Evolutionary conservation across 2,888 invertebrate genomes (phyloP).

Genomic region (Mimumesa dahlbomi): DNA sequence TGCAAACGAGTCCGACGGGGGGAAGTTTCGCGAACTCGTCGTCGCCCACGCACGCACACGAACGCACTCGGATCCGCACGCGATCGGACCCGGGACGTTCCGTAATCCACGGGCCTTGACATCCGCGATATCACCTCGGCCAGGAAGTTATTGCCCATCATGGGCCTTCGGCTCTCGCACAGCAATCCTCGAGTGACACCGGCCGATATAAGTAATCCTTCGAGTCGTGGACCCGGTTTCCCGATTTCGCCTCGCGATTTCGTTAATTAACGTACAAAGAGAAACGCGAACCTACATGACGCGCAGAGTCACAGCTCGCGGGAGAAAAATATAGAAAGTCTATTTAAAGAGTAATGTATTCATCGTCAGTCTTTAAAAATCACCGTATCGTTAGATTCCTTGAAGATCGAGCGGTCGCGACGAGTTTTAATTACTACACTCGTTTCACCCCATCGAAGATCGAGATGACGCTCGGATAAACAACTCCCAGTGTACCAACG

Average conservation of each 20-base stretch:
- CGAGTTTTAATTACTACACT: not conserved
- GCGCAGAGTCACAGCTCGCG: too few species aligned
- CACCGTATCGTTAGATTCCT: not conserved
- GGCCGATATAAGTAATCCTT: too few species aligned
- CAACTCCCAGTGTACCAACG: too few species aligned
- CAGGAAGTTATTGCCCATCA: constrained; percentile 68
- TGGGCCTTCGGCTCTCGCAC: constrained; percentile 26
- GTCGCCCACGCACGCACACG: constrained; percentile 52
- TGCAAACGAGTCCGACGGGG: constrained; percentile 43
- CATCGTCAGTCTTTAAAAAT: too few species aligned
- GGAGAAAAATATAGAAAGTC: too few species aligned
- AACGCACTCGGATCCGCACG: constrained; percentile 41
- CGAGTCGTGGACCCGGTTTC: too few species aligned
- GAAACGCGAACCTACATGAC: too few species aligned
- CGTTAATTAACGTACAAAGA: too few species aligned
- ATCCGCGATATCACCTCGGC: constrained; percentile 61
- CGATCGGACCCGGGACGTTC: constrained; percentile 46
- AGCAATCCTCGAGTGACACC: not conserved
- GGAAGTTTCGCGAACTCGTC: constrained; percentile 44
- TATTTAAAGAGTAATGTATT: too few species aligned
- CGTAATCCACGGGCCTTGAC: constrained; percentile 56
- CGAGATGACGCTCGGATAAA: too few species aligned
- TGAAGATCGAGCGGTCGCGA: not conserved
- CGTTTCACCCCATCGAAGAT: too few species aligned
- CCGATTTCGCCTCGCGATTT: too few species aligned